Percentiles rank a stretch among this genome's conserved stretches.
Evolutionary conservation across 2,888 invertebrate genomes (phyloP).

Genomic region (Panopea generosa): DNA sequence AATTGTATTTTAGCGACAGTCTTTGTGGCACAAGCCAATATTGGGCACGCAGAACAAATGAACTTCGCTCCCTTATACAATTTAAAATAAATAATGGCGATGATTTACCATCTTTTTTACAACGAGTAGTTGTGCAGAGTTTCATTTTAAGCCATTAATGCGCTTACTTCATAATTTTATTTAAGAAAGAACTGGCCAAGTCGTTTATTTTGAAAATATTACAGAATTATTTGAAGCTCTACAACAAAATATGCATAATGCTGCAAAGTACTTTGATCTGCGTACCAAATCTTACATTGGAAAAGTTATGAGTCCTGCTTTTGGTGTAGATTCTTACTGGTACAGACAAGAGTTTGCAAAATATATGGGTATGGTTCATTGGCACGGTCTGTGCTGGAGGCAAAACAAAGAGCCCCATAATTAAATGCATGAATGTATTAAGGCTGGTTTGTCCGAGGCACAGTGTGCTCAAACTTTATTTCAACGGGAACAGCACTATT

Average conservation of each 20-base stretch:
- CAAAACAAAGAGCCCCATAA: slow-evolving; percentile 22
- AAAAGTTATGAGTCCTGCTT: slow-evolving; percentile 22
- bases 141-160: slow-evolving; percentile 17
- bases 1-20: slow-evolving; percentile 52
- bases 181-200: not conserved
- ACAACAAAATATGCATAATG: slow-evolving; percentile 20
- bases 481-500: slow-evolving; percentile 62
- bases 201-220: slow-evolving; percentile 1
- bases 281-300: slow-evolving; percentile 28
- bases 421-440: slow-evolving; percentile 9
- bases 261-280: slow-evolving; percentile 28
- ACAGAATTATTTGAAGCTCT: slow-evolving; percentile 7
- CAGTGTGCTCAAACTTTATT: slow-evolving; percentile 41
- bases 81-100: slow-evolving; percentile 14
- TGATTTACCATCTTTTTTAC: slow-evolving; percentile 40
- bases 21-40: slow-evolving; percentile 27
- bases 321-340: slow-evolving; percentile 20
- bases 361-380: slow-evolving; percentile 66
- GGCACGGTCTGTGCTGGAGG: slow-evolving; percentile 63
- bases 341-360: slow-evolving; percentile 65
- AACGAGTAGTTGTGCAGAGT: slow-evolving; percentile 30
- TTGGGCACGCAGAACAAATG: slow-evolving; percentile 5
- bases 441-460: slow-evolving; percentile 48
- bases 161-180: slow-evolving; percentile 7
- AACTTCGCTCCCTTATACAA: slow-evolving; percentile 4